These are phyloP conservation scores for Syngnathus rostellatus DNA, from an alignment of 2,797 vertebrate genomes.

Conservation along the genomic window DNA sequence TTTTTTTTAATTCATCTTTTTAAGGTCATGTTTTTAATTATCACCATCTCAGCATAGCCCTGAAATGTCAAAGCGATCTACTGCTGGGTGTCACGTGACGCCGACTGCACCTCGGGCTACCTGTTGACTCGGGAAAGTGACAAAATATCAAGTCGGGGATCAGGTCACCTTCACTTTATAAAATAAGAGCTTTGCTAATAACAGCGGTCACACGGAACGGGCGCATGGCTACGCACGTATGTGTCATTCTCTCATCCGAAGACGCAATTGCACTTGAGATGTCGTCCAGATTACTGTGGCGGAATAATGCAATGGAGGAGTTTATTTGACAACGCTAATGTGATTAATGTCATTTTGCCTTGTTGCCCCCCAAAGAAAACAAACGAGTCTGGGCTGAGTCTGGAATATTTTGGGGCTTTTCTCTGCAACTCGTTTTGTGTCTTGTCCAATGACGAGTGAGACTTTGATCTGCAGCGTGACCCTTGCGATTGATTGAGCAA, in stretches of 20 bases:
- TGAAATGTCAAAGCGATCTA: conserved; percentile 5
- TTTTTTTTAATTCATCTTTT: background rate
- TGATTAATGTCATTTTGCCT: background rate
- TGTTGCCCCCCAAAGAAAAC: background rate
- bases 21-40: conserved; percentile 1
- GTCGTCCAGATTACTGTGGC: background rate
- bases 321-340: background rate
- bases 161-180: background rate
- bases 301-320: background rate
- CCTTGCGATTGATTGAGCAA: background rate
- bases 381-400: background rate
- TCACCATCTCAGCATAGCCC: background rate
- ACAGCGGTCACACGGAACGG: too few relatives aligned
- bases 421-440: background rate
- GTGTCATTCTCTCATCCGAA: background rate
- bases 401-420: background rate
- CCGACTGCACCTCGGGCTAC: background rate
- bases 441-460: background rate
- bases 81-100: background rate
- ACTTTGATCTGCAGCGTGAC: background rate
- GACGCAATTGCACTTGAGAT: background rate
- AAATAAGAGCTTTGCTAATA: background rate
- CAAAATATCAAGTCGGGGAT: background rate
- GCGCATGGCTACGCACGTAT: background rate
- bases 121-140: background rate